phyloP scores from a whole-genome alignment of 2,888 invertebrate genomes.

The Cephus pulcher region DNA sequence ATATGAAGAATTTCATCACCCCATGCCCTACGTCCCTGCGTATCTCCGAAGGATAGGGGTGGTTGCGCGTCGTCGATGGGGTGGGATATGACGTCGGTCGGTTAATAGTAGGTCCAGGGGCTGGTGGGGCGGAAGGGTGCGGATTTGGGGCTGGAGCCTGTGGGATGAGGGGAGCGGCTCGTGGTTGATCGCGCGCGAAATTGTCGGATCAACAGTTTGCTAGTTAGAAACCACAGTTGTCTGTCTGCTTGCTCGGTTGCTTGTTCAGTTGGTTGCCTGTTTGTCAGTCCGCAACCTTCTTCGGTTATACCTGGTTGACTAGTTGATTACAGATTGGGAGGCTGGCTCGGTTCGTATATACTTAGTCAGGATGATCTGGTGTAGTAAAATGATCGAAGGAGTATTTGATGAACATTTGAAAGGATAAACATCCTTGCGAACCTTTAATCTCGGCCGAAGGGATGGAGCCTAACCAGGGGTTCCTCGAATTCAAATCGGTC shows the following conservation, averaged over 20 bases:
- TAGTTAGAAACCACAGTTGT: constrained; percentile 27
- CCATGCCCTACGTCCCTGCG: neutral
- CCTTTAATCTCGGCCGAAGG: neutral
- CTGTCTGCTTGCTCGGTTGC: constrained; percentile 1
- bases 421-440: neutral
- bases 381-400: neutral
- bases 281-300: neutral
- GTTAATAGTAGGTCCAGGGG: neutral
- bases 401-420: neutral
- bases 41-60: neutral
- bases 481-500: neutral
- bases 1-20: neutral
- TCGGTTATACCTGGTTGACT: neutral
- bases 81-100: neutral
- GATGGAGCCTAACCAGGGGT: too few relatives aligned
- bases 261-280: constrained; percentile 25
- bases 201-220: constrained; percentile 48
- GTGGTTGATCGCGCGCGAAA: constrained; percentile 43
- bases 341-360: neutral
- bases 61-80: neutral
- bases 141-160: neutral
- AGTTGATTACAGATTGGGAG: neutral
- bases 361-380: neutral
- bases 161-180: constrained; percentile 31
- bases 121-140: neutral